Conservation (phyloP, 2,888 invertebrate genomes). For the Tachystola acroxantha region DNA sequence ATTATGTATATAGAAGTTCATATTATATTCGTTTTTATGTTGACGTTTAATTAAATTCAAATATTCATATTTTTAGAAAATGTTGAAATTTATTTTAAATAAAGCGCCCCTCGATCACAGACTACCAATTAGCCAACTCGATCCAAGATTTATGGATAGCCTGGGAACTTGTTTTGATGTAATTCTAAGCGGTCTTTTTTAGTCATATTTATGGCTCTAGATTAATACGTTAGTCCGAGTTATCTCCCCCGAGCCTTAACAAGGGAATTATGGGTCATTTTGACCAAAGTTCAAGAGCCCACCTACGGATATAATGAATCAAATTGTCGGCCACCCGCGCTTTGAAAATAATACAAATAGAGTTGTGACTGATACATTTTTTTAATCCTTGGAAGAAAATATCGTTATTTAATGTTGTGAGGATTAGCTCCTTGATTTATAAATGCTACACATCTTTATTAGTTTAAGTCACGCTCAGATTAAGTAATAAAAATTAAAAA, state of each 20-base stretch:
- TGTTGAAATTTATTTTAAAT: no score
- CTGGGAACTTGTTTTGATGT: slow-evolving; percentile 27
- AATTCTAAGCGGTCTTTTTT: slow-evolving; percentile 28
- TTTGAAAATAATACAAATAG: slow-evolving; percentile 38
- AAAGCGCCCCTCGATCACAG: background rate
- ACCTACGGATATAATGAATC: slow-evolving; percentile 63
- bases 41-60: no score
- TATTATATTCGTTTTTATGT: no score
- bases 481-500: slow-evolving; percentile 30
- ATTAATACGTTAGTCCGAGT: slow-evolving; percentile 59
- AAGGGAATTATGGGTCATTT: slow-evolving; percentile 72
- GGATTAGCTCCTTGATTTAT: slow-evolving; percentile 38
- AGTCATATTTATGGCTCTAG: slow-evolving; percentile 50
- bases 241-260: slow-evolving; percentile 54
- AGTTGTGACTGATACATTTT: slow-evolving; percentile 37
- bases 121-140: slow-evolving; percentile 16
- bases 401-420: slow-evolving; percentile 32
- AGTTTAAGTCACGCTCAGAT: slow-evolving; percentile 40
- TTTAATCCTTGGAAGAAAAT: slow-evolving; percentile 38
- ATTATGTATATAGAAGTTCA: no score
- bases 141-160: slow-evolving; percentile 28
- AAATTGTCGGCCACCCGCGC: slow-evolving; percentile 63
- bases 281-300: slow-evolving; percentile 53
- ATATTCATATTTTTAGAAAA: no score
- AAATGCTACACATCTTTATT: slow-evolving; percentile 36